Conservation (phyloP, 2,113 vertebrate genomes). For the Amblyornis subalaris region DNA sequence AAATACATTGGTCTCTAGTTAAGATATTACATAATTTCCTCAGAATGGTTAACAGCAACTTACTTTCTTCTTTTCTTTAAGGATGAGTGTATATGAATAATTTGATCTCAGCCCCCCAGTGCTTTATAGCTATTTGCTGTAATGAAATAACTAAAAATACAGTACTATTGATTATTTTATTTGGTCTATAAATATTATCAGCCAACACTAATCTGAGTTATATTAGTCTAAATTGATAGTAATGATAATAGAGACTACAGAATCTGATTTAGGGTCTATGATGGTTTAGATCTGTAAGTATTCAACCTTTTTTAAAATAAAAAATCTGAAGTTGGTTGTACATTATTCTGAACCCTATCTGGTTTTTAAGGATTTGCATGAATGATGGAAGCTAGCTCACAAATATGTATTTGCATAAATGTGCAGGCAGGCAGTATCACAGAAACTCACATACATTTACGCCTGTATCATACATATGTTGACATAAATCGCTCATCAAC, state of each 20-base stretch:
- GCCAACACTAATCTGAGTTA: background rate
- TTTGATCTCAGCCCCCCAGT: background rate
- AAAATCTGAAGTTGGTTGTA: background rate
- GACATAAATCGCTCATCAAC: background rate
- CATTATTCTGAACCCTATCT: background rate
- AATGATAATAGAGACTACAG: background rate
- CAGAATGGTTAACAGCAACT: background rate
- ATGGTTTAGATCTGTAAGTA: background rate
- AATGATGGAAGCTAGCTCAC: background rate
- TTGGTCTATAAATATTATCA: background rate
- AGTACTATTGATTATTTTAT: background rate
- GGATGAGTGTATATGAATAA: background rate
- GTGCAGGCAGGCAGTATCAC: background rate
- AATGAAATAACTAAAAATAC: background rate
- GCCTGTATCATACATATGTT: background rate
- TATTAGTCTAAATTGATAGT: background rate
- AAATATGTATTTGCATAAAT: background rate
- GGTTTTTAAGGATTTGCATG: background rate
- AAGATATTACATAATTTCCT: background rate
- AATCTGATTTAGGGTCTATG: background rate
- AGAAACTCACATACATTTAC: background rate
- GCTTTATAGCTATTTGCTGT: background rate
- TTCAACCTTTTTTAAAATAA: background rate
- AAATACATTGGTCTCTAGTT: background rate
- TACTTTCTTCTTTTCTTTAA: background rate